Evolutionary conservation across 2,888 invertebrate species (phyloP), one percentile per base, ranked within the genome.

Genomic region (Brachyptera risi): DNA sequence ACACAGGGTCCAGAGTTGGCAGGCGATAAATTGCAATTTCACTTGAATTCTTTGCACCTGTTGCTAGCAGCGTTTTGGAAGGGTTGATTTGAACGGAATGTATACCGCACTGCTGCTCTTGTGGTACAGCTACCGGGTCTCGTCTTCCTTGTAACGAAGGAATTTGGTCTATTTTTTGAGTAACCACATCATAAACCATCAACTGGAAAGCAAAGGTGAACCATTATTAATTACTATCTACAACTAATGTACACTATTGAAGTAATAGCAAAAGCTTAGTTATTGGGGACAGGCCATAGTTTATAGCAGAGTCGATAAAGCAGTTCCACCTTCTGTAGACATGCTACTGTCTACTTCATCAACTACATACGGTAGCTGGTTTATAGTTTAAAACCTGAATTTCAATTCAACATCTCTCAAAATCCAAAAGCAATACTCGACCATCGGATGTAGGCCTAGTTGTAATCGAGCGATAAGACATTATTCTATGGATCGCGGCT

Each of bases 31-130:
- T 86, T 13, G 95, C 96, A 66, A 97, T 83, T 76, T 96, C 96
- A 72, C 93, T 92, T 0, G 94, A 92, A 75, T 94, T 92, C 64
- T 90, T 83, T 1, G 92, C 96, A 1, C 95, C 95, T 0, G 96
- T 96, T 42, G 96, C 95, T 63, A 97, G 75, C 66, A 96, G 78
- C 7, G 93, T 92, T 24, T 72, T 67, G 58, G 95, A 96, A 15
- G 96, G 96, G 78, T 97, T 97, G 64, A 96, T 87, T 76, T 94
- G 90, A 67, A 96, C 87, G 61, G 93, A 90, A 79, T 97, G 96
- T 67, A 97, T 92, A 17, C 96, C 96, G 69, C 92, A 91, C 70
- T 90, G 90, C 58, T 73, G 72, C 27, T 72, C 73, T 15, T 68
- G 70, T 17, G 69, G 69, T 67, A 84, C 85, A 58, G 80, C 79